phyloP scores from a whole-genome alignment of 2,888 invertebrate genomes.

The Conistra vaccinii region DNA sequence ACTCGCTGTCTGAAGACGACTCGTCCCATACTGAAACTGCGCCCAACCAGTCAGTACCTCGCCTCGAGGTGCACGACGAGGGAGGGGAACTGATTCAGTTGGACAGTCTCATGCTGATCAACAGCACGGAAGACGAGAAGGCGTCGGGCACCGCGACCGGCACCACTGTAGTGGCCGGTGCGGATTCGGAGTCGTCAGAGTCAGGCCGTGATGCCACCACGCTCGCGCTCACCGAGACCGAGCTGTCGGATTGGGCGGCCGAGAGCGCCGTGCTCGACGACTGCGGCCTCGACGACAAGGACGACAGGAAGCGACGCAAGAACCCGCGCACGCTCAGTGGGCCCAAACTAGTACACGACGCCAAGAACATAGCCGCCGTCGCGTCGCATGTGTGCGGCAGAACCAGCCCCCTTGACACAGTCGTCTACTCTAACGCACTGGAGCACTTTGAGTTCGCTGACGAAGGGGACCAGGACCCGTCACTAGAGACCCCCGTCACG shows the following conservation, averaged over 20 bases:
- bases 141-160: conserved; percentile 81
- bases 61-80: conserved; percentile 94
- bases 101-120: conserved; percentile 91
- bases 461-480: conserved; percentile 95
- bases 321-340: conserved; percentile 82
- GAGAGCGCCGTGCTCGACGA: conserved; percentile 95
- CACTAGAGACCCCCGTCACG: conserved; percentile 89
- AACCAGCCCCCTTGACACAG: conserved; percentile 76
- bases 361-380: conserved; percentile 83
- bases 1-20: conserved; percentile 88
- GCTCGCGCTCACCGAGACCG: conserved; percentile 95
- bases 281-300: conserved; percentile 88
- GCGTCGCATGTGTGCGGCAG: conserved; percentile 87
- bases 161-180: conserved; percentile 83
- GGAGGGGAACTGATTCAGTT: conserved; percentile 92
- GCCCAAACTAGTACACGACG: conserved; percentile 83
- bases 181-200: conserved; percentile 90
- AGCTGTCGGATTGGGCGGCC: conserved; percentile 97
- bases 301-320: conserved; percentile 78
- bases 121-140: conserved; percentile 77
- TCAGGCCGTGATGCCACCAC: conserved; percentile 93
- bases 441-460: conserved; percentile 97
- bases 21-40: conserved; percentile 84
- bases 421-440: conserved; percentile 90
- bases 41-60: conserved; percentile 91